These are phyloP conservation scores for Nymphalis io DNA, from an alignment of 1,140 invertebrate genomes.

Conservation along the genomic window DNA sequence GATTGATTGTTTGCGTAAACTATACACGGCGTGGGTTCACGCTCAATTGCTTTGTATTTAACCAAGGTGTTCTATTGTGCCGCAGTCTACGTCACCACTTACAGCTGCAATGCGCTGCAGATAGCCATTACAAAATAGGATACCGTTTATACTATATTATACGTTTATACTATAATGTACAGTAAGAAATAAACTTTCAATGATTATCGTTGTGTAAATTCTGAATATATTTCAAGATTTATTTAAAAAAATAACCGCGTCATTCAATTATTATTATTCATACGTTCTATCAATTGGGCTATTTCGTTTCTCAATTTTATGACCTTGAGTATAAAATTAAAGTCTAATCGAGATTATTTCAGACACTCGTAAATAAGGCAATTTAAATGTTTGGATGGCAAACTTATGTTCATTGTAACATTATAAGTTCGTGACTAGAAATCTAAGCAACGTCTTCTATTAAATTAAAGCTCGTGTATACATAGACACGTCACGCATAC, in stretches of 20 bases:
- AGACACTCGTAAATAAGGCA: conserved; percentile 1
- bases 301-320: background rate
- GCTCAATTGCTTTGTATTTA: conserved; percentile 18
- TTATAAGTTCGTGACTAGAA: conserved; percentile 55
- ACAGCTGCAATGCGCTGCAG: conserved; percentile 27
- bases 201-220: background rate
- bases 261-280: too few species aligned
- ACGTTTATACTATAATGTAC: background rate
- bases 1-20: too few species aligned
- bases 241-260: too few species aligned
- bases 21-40: background rate
- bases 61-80: conserved; percentile 25
- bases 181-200: background rate
- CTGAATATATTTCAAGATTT: too few species aligned
- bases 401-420: conserved; percentile 49
- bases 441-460: conserved; percentile 28
- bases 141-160: background rate
- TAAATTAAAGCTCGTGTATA: conserved; percentile 12
- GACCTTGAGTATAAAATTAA: background rate
- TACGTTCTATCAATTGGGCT: background rate
- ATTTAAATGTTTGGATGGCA: conserved; percentile 23
- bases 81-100: conserved; percentile 31
- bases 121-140: conserved; percentile 12
- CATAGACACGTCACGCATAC: conserved; percentile 3
- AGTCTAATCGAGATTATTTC: conserved; percentile 18